A percentile compares a stretch with the other conserved stretches of the same genome.
Conservation (phyloP, 2,797 vertebrate species). For the Bryconaethiops microstoma region DNA sequence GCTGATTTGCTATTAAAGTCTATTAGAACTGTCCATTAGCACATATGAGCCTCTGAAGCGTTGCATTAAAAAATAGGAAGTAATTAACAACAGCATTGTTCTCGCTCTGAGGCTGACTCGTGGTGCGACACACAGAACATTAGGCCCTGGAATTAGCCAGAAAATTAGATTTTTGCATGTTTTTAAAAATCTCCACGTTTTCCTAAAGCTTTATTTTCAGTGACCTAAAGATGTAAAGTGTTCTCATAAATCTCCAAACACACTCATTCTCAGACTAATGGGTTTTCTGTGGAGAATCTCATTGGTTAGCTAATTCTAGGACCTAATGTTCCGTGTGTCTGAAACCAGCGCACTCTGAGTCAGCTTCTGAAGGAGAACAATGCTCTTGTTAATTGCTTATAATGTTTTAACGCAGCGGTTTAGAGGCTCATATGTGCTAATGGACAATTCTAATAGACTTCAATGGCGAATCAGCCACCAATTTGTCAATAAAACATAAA, state of each 20-base stretch:
- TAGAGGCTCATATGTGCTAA: constrained; percentile 18
- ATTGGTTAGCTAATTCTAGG: not conserved
- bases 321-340: not conserved
- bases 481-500: constrained; percentile 23
- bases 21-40: constrained; percentile 3
- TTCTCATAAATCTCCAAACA: too few relatives aligned
- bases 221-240: too few relatives aligned
- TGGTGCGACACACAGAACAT: not conserved
- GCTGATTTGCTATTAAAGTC: constrained; percentile 14
- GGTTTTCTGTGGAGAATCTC: not conserved
- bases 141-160: not conserved
- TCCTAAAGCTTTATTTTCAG: not conserved
- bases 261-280: not conserved
- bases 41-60: constrained; percentile 7
- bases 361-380: constrained; percentile 14
- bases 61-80: constrained; percentile 13
- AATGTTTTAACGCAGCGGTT: constrained; percentile 14
- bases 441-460: not conserved
- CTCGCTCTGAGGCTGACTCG: not conserved
- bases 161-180: not conserved
- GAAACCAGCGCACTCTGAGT: not conserved
- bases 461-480: constrained; percentile 16
- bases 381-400: constrained; percentile 26
- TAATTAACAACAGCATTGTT: constrained; percentile 23
- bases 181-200: not conserved